A percentile compares a stretch with the other conserved stretches of the same genome.
These are phyloP conservation scores for Gymnoscelis rufifasciata DNA, from an alignment of 2,888 invertebrate species.

Conservation along the genomic window DNA sequence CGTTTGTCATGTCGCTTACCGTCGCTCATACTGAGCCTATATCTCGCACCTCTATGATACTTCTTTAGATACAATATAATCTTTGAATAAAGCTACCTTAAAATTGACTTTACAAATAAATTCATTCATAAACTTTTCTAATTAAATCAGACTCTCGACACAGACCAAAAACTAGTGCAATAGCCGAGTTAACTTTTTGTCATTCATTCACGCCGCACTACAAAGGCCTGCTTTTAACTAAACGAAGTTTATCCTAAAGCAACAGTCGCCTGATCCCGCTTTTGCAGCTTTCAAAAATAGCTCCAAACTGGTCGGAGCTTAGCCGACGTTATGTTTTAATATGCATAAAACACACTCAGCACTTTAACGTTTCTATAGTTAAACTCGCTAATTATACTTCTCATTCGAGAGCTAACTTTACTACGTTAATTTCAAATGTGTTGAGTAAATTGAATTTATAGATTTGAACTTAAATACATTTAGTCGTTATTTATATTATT, in stretches of 20 bases:
- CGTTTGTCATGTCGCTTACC: conserved; percentile 61
- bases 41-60: no score
- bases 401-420: conserved; percentile 24
- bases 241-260: conserved; percentile 49
- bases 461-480: no score
- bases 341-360: conserved; percentile 30
- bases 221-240: conserved; percentile 50
- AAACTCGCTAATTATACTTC: conserved; percentile 31
- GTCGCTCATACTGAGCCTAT: conserved; percentile 50
- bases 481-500: no score
- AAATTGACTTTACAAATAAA: conserved; percentile 8
- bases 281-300: conserved; percentile 41
- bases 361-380: conserved; percentile 27
- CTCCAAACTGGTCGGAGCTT: conserved; percentile 31
- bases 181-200: conserved; percentile 41
- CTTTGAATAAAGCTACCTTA: background rate
- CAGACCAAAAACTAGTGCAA: conserved; percentile 22
- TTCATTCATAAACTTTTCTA: conserved; percentile 18
- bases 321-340: conserved; percentile 32
- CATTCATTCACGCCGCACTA: conserved; percentile 37
- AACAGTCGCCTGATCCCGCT: conserved; percentile 41
- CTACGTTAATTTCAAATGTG: conserved; percentile 8
- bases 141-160: conserved; percentile 22
- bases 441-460: background rate
- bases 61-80: conserved; percentile 36